Conservation (phyloP, 37 sponge, comb jelly and placozoan genomes). For the Aphrocallistes beatrix region DNA sequence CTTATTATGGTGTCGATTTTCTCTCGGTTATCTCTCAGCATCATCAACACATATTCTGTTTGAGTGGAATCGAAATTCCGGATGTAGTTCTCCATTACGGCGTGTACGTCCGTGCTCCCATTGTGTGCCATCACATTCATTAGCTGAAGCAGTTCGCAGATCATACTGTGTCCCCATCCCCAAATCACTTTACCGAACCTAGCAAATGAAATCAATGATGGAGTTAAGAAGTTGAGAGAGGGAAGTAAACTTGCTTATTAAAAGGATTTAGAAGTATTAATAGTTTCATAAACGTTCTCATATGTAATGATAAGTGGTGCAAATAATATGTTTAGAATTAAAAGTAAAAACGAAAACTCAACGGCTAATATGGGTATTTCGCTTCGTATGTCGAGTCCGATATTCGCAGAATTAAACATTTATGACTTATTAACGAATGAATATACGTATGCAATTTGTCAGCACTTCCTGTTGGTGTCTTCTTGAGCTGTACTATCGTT, state of each 20-base stretch:
- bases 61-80: not conserved
- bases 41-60: not conserved
- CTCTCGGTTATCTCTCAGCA: not conserved
- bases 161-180: not conserved
- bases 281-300: too few species aligned
- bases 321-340: too few species aligned
- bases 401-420: too few species aligned
- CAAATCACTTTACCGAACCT: slow-evolving; percentile 10
- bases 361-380: too few species aligned
- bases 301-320: too few species aligned
- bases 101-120: not conserved
- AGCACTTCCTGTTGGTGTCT: too few species aligned
- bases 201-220: not conserved
- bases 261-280: not conserved
- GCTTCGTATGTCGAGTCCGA: too few species aligned
- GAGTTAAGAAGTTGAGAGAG: not conserved
- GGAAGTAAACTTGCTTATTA: not conserved
- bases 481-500: too few species aligned
- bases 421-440: too few species aligned
- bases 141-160: not conserved
- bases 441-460: too few species aligned
- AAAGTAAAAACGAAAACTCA: too few species aligned
- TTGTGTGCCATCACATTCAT: not conserved
- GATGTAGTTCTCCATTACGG: not conserved
- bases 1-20: not conserved